phyloP scores from a whole-genome alignment of 2,888 invertebrate species.

The Diachrysia chrysitis region DNA sequence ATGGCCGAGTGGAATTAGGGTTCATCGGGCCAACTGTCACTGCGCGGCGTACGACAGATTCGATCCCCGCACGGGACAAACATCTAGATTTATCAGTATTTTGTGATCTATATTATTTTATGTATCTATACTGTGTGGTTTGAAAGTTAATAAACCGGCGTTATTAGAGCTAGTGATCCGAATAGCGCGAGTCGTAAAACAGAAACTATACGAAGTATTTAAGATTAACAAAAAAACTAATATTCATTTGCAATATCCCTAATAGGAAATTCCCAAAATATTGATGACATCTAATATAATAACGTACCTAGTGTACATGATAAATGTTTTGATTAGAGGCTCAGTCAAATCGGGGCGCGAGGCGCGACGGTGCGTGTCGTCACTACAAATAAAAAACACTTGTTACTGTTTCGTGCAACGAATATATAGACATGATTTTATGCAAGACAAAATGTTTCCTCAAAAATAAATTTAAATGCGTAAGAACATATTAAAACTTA shows the following conservation, averaged over 20 bases:
- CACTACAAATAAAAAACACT: neutral
- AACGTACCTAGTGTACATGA: neutral
- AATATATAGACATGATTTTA: neutral
- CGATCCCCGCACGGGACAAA: too few relatives aligned
- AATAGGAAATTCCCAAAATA: neutral
- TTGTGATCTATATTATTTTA: too few relatives aligned
- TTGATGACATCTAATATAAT: neutral
- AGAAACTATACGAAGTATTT: too few relatives aligned
- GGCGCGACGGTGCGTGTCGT: slow-evolving; percentile 4
- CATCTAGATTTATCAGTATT: too few relatives aligned
- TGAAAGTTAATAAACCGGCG: too few relatives aligned
- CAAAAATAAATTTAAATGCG: neutral
- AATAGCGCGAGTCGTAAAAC: too few relatives aligned
- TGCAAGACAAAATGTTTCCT: neutral
- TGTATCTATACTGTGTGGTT: too few relatives aligned
- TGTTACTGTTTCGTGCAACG: neutral
- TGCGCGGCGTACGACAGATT: too few relatives aligned
- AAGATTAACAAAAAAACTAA: too few relatives aligned
- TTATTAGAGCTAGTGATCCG: too few relatives aligned
- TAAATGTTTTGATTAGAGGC: neutral
- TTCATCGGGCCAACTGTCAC: too few relatives aligned
- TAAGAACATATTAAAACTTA: neutral
- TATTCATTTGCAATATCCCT: neutral
- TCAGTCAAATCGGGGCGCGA: slow-evolving; percentile 2
- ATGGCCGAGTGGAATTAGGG: too few relatives aligned